These are phyloP conservation scores for Melanostoma scalare DNA, from an alignment of 2,888 invertebrate species.

Conservation along the genomic window DNA sequence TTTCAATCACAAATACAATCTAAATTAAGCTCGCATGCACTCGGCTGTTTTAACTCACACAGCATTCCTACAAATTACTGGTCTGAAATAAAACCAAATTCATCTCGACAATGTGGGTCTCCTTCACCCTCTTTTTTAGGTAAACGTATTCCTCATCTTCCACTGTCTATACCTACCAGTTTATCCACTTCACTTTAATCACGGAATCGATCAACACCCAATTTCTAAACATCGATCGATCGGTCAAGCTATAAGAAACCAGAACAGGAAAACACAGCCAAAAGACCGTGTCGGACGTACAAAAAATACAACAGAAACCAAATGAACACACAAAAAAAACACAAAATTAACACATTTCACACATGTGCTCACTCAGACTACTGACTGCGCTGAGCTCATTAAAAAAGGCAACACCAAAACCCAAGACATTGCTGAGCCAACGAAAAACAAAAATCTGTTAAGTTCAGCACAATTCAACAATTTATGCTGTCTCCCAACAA, in stretches of 20 bases:
- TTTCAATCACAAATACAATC: background rate
- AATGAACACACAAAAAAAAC: slow-evolving; percentile 5
- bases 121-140: background rate
- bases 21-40: slow-evolving; percentile 5
- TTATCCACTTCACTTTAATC: slow-evolving; percentile 51
- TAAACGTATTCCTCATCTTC: background rate
- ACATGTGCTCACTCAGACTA: slow-evolving; percentile 53
- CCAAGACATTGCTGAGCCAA: slow-evolving; percentile 11
- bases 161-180: slow-evolving; percentile 5
- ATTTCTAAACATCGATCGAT: slow-evolving; percentile 49
- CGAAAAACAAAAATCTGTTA: slow-evolving; percentile 16
- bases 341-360: slow-evolving; percentile 27
- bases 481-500: slow-evolving; percentile 49
- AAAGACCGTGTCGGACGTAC: background rate
- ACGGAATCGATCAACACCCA: slow-evolving; percentile 65
- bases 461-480: slow-evolving; percentile 65
- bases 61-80: slow-evolving; percentile 6
- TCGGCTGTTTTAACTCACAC: slow-evolving; percentile 13
- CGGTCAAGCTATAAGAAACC: slow-evolving; percentile 37
- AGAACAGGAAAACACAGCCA: slow-evolving; percentile 46
- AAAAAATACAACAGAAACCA: background rate
- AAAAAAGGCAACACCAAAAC: slow-evolving; percentile 52
- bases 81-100: background rate
- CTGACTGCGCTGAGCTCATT: slow-evolving; percentile 40
- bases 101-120: background rate